Evolutionary conservation across 1,140 invertebrate genomes (phyloP), one percentile per base, ranked within the genome.

Genomic region (Liolophura sinensis): DNA sequence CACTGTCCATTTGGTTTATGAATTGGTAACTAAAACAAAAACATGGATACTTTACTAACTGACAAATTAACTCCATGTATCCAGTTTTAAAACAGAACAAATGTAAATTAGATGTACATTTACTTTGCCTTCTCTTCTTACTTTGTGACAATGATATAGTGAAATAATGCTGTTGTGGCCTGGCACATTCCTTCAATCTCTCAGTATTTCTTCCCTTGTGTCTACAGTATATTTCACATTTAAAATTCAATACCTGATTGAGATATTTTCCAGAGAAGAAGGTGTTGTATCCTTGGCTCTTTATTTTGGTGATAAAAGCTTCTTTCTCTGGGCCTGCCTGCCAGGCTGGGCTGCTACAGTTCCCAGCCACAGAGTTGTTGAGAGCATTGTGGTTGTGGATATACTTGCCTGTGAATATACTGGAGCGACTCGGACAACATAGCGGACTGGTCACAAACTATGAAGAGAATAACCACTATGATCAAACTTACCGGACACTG

Each of bases 151-250:
- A n/a, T 9, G 31, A 40, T 40, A 40, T 40, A 9, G 31, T 40
- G 31, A 40, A 40, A 40, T 7, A 54, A n/a, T 54, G 3, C 18
- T 5, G 51, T 5, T 20, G 18, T n/a, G 7, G 24, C 51, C 12
- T 5, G 3, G 12, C 18, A 54, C 12, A 20, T 40, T 40, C 9
- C 31, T 40, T 40, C 31, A 40, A 9, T 40, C 3, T 25, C 49
- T 24, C 14, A 18, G 18, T 11, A 20, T 49, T 52, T 54, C 56
- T 24, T 48, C 11, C 18, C 25, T 18, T 52, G n/a, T 20, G 90
- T 83, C 84, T 95, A 94, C 63, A 94, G 85, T 86, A 94, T 94
- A 87, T 94, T 95, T 55, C 93, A 93, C 76, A 91, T 92, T 81
- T 92, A 94, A 78, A 94, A 94, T 0, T 92, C 94, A 14, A 88